Evolutionary conservation across 1,140 invertebrate species (phyloP), one percentile per base, ranked within the genome.

Genomic region (Alviniconcha marisindica): DNA sequence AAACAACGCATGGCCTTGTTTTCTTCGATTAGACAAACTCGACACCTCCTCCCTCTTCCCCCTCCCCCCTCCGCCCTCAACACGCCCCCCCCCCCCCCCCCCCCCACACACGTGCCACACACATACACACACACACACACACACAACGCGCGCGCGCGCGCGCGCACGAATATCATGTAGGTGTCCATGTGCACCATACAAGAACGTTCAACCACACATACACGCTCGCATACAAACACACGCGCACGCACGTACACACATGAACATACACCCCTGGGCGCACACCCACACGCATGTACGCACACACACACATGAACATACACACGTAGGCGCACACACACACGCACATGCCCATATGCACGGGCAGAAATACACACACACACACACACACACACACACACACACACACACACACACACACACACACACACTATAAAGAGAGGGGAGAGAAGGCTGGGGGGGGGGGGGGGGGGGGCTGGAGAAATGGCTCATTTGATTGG

Each of bases 261-360:
- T 3, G 28, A 15, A 60, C 7, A 60, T n/a, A 60, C 7, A 60
- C 56, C 18, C 56, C 18, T 7, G 21, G 24, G 24, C 7, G 56
- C 7, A n/a, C 7, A 60, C 7, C 7, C 18, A 60, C 7, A n/a
- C 21, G 56, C 28, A 24, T 60, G 56, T 73, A 28, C 24, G 33
- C 31, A 28, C 31, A 28, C 66, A 69, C 66, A 28, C 66, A 69
- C 66, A 69, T n/a, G n/a, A 7, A 69, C 66, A 69, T n/a, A 69
- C 66, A 69, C 66, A 69, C 66, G n/a, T n/a, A 69, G 7, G n/a
- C 66, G n/a, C 66, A 69, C 66, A 69, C 33, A 69, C 66, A 69
- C 33, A 69, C 66, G n/a, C 66, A 69, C 66, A 69, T n/a, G n/a
- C 66, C 7, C n/a, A 69, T n/a, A 69, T n/a, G n/a, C 66, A 69